Percentiles rank a stretch among this genome's conserved stretches.
Conservation (phyloP, 2,888 invertebrate genomes). For the Anorthoa munda region DNA sequence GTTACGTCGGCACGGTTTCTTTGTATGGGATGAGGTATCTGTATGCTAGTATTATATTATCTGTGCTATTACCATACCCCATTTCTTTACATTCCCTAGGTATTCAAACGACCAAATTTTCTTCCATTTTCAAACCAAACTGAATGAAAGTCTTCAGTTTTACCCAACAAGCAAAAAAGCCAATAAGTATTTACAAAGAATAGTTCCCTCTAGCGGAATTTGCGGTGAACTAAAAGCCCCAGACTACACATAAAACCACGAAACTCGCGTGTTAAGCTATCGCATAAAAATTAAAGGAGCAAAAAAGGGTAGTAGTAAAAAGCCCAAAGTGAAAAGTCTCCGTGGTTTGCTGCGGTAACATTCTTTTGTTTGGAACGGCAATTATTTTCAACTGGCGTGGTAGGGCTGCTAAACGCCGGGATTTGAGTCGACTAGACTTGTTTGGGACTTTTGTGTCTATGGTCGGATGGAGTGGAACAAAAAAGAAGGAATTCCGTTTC, state of each 20-base stretch:
- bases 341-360: constrained; percentile 50
- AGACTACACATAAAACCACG: constrained; percentile 39
- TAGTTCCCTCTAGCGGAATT: constrained; percentile 24
- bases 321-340: constrained; percentile 57
- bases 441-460: constrained; percentile 15
- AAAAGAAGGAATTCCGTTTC: background rate
- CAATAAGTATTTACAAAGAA: constrained; percentile 23
- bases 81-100: background rate
- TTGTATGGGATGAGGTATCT: no score
- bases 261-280: constrained; percentile 62
- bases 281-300: constrained; percentile 62
- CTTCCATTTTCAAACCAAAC: background rate
- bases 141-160: background rate
- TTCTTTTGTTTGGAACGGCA: constrained; percentile 63
- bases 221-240: constrained; percentile 42
- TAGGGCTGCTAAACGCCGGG: constrained; percentile 40
- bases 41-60: no score
- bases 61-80: background rate
- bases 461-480: background rate
- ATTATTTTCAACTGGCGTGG: constrained; percentile 61
- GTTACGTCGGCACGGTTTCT: no score
- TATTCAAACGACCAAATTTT: background rate
- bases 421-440: constrained; percentile 1
- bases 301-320: constrained; percentile 53
- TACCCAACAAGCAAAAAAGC: background rate